A percentile compares a stretch with the other conserved stretches of the same genome.
Evolutionary conservation across 92 coral and sea anemone genomes (phyloP).

Genomic region (Nematostella vectensis): DNA sequence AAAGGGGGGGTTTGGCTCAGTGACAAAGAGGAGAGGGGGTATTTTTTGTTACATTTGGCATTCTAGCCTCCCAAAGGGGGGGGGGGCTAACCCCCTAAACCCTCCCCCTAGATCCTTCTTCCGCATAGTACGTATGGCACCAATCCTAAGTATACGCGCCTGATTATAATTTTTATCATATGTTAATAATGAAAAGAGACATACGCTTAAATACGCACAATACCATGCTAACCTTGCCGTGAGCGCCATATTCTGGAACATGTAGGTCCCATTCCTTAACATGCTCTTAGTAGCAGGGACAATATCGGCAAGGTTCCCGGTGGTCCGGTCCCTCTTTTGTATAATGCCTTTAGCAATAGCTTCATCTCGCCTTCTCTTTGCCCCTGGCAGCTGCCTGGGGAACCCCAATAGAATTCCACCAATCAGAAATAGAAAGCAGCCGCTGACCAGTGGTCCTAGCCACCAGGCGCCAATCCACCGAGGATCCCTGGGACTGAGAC

Average conservation of each 20-base stretch:
- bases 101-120: too few species aligned
- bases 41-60: too few species aligned
- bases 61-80: too few species aligned
- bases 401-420: constrained; percentile 48
- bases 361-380: constrained; percentile 40
- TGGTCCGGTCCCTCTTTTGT: constrained; percentile 2
- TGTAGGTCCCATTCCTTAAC: constrained; percentile 42
- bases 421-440: constrained; percentile 31
- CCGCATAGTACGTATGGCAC: too few species aligned
- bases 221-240: constrained; percentile 21
- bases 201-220: background rate
- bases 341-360: constrained; percentile 52
- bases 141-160: too few species aligned
- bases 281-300: constrained; percentile 57
- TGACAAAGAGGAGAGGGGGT: too few species aligned
- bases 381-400: constrained; percentile 58
- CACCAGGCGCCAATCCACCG: constrained; percentile 86
- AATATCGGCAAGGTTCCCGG: constrained; percentile 40
- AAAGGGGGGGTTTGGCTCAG: too few species aligned
- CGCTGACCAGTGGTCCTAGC: constrained; percentile 59
- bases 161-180: too few species aligned
- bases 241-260: constrained; percentile 64
- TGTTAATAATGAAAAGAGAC: too few species aligned
- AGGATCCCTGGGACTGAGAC: constrained; percentile 34
- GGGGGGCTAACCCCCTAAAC: too few species aligned